Evolutionary conservation across 1,140 invertebrate species (phyloP).

Genomic region (Eumeta japonica): DNA sequence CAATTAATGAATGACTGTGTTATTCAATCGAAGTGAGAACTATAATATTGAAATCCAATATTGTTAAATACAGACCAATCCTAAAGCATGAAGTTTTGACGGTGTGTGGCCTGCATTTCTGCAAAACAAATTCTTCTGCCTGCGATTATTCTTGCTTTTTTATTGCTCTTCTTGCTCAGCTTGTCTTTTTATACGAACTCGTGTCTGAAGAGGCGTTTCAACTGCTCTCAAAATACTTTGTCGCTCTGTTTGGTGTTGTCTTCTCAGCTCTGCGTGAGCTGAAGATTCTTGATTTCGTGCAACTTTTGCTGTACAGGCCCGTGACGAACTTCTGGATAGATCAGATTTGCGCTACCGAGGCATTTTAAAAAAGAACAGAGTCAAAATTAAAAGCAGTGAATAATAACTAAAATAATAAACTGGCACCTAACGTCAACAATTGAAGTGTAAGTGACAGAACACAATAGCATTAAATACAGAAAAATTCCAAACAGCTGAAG

Average conservation of each 20-base stretch:
- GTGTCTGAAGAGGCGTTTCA: conserved; percentile 1
- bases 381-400: background rate
- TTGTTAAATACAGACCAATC: too few relatives aligned
- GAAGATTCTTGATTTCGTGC: background rate
- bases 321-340: too few relatives aligned
- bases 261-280: background rate
- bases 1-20: too few relatives aligned
- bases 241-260: background rate
- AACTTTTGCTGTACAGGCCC: too few relatives aligned
- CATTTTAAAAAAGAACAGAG: background rate
- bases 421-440: background rate
- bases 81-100: background rate
- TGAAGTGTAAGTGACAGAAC: background rate
- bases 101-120: too few relatives aligned
- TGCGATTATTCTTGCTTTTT: background rate
- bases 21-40: too few relatives aligned
- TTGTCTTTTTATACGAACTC: background rate
- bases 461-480: background rate
- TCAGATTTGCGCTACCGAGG: background rate
- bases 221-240: conserved; percentile 1
- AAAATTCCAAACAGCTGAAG: conserved; percentile 1
- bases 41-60: too few relatives aligned
- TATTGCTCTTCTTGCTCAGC: background rate
- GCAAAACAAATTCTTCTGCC: background rate
- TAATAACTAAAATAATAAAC: background rate